Base-by-base conservation (phyloP, 2,113 vertebrate genomes). In the Synchiropus splendidus region DNA sequence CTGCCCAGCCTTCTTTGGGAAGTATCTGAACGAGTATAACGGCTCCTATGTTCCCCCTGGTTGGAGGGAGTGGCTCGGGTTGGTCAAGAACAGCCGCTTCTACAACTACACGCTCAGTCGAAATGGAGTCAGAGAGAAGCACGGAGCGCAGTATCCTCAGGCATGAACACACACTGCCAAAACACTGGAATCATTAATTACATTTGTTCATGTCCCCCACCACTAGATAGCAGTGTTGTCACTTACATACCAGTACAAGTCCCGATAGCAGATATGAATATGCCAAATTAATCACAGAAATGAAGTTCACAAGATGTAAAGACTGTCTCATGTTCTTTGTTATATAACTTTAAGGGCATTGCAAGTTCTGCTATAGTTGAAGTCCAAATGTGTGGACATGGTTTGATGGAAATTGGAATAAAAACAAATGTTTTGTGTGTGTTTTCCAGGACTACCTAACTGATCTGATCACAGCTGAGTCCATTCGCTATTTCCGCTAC, bases 21-120 rank as follows among this genome's bases (percentile, higher is more conserved):
- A 98, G 72, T 98, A 98, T 63, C 89, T 98, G 34, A 98, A 98
- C 31, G 94, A 98, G 49, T 98, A 98, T 74, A 98, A 97, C 1
- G 94, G 94, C 45, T 94, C 93, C 33, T 97, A 98, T 5, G 89
- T 98, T 66, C 94, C 94, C 2, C 93, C 92, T 5, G 94, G 94
- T 56, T 98, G 94, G 94, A 94, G 84, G 70, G 92, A 97, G 67
- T 98, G 94, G 94, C 90, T 97, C 36, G 92, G 92, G 11, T 83
- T 98, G 39, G 88, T 98, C 38, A 97, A 97, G 70, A 98, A 98
- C 68, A 97, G 93, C 0, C 90, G 94, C 15, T 98, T 98, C 76
- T 98, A 97, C 79, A 98, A 98, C 83, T 98, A 98, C 72, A 94
- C 93, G 0, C 88, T 98, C 18, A 92, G 92, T 55, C 85, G 92